phyloP scores from a whole-genome alignment of 2,797 vertebrate genomes.

The Capromys pilorides region DNA sequence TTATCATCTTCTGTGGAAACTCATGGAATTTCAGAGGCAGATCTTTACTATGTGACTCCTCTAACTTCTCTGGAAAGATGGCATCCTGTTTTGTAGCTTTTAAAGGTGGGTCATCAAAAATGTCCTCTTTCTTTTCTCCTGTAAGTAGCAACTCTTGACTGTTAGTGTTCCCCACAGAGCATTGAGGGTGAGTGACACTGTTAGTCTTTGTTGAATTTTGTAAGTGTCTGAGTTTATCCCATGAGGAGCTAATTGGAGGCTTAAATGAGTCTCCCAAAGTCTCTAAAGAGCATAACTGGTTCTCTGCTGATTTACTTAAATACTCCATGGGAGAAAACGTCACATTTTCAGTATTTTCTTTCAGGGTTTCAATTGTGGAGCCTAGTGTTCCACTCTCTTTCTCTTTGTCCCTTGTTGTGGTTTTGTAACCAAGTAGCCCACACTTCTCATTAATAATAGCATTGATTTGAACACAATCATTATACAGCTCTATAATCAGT shows the following conservation, averaged over 20 bases:
- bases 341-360: slow-evolving; percentile 45
- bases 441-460: slow-evolving; percentile 89
- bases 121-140: slow-evolving; percentile 10
- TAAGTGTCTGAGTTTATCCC: slow-evolving; percentile 46
- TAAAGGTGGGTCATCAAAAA: neutral
- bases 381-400: neutral
- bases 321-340: neutral
- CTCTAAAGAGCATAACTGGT: neutral
- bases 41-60: neutral
- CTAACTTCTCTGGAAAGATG: slow-evolving; percentile 17
- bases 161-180: slow-evolving; percentile 20
- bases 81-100: slow-evolving; percentile 16
- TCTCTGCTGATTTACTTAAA: slow-evolving; percentile 48
- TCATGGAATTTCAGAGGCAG: slow-evolving; percentile 79
- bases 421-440: slow-evolving; percentile 61
- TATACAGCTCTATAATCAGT: slow-evolving; percentile 92
- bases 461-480: slow-evolving; percentile 89
- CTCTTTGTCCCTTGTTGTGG: neutral
- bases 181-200: neutral
- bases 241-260: slow-evolving; percentile 34
- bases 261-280: neutral
- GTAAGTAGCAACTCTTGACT: slow-evolving; percentile 17
- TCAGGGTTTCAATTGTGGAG: neutral
- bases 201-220: slow-evolving; percentile 44
- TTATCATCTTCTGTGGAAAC: slow-evolving; percentile 86